Conservation (phyloP, 2,113 vertebrate species). For the Albula goreensis region DNA sequence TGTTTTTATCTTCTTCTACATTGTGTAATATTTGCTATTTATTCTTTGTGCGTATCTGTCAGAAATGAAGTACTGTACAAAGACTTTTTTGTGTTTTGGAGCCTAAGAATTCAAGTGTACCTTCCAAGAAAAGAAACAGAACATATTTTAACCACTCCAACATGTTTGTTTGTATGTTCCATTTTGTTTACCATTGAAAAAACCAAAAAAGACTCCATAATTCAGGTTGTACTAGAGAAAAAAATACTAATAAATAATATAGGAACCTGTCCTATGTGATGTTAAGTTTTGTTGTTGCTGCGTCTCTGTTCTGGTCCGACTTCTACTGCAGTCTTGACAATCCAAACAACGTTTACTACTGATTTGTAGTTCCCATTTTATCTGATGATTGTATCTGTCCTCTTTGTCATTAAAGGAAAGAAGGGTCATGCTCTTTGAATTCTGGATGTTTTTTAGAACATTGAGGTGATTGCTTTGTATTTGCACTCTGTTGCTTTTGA, state of each 20-base stretch:
- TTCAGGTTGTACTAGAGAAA: conserved; percentile 47
- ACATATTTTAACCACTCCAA: conserved; percentile 46
- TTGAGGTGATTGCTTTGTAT: not conserved
- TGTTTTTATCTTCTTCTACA: conserved; percentile 31
- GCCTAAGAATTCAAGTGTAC: conserved; percentile 44
- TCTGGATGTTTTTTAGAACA: conserved; percentile 2
- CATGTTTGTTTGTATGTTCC: conserved; percentile 24
- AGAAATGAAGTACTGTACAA: conserved; percentile 24
- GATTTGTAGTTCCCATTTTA: conserved; percentile 57
- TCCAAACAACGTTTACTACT: conserved; percentile 64
- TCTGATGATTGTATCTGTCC: conserved; percentile 53
- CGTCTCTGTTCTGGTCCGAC: conserved; percentile 35
- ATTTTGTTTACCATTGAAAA: conserved; percentile 38
- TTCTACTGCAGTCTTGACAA: conserved; percentile 65
- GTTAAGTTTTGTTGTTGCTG: conserved; percentile 36
- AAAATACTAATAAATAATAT: conserved; percentile 40
- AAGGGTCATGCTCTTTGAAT: conserved; percentile 42
- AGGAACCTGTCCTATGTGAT: conserved; percentile 42
- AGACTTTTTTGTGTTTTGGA: conserved; percentile 35
- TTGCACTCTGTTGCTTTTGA: not conserved
- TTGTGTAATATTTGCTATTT: conserved; percentile 30
- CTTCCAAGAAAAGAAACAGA: conserved; percentile 37
- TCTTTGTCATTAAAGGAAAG: conserved; percentile 66
- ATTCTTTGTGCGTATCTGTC: conserved; percentile 27
- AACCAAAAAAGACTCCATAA: conserved; percentile 37